Conservation (phyloP, 2,797 vertebrate species). For the Anisognathus igniventris region DNA sequence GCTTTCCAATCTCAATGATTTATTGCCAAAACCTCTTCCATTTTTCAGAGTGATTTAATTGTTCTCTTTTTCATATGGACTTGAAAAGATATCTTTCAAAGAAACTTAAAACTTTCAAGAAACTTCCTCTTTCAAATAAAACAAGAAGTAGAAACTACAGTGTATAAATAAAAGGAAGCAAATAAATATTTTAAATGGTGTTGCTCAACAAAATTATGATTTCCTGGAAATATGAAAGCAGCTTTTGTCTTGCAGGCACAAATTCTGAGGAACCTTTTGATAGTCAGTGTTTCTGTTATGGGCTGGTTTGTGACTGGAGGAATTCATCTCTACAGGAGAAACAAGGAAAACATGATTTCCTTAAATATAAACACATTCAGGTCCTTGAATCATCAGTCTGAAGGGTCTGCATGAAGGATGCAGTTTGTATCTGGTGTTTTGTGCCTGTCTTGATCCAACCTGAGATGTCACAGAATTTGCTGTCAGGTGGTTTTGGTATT, state of each 20-base stretch:
- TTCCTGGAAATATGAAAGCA: background rate
- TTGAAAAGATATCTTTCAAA: background rate
- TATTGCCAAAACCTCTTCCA: background rate
- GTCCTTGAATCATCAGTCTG: background rate
- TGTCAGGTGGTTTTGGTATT: background rate
- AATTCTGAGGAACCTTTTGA: background rate
- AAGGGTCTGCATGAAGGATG: background rate
- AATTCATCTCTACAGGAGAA: background rate
- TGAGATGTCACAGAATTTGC: background rate
- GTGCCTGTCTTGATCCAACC: background rate
- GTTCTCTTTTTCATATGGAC: background rate
- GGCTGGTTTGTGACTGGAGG: background rate
- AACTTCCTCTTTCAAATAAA: background rate
- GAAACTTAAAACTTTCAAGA: background rate
- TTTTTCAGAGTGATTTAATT: background rate
- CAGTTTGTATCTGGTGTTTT: background rate
- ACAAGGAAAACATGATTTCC: background rate
- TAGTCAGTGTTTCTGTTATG: background rate
- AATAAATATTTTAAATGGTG: background rate
- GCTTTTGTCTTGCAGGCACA: background rate
- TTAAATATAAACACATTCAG: background rate
- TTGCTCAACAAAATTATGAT: background rate
- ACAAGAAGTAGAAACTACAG: background rate
- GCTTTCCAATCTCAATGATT: conserved; percentile 14
- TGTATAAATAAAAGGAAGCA: background rate